phyloP scores from a whole-genome alignment of 2,797 vertebrate genomes.

The Limosa lapponica region DNA sequence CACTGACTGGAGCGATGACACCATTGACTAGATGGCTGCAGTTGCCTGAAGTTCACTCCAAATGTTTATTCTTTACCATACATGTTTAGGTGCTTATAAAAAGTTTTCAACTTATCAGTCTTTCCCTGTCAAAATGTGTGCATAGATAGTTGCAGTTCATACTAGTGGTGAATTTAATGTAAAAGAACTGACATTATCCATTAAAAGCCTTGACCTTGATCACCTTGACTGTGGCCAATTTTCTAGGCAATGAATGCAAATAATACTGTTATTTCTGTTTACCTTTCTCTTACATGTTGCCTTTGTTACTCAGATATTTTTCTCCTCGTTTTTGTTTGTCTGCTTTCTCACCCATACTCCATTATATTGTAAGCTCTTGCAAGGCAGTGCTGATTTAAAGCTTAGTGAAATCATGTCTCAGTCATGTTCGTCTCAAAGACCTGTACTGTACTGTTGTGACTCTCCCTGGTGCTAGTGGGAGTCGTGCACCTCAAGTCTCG shows the following conservation, averaged over 20 bases:
- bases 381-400: not conserved
- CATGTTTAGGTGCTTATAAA: not conserved
- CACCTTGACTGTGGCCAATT: not conserved
- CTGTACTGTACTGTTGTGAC: not conserved
- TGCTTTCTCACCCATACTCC: not conserved
- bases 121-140: not conserved
- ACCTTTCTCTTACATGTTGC: not conserved
- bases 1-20: not conserved
- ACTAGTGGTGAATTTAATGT: not conserved
- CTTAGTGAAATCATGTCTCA: not conserved
- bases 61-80: not conserved
- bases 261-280: not conserved
- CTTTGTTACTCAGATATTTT: not conserved
- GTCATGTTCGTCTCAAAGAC: not conserved
- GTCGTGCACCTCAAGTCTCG: not conserved
- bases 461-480: not conserved
- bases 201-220: not conserved
- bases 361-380: not conserved
- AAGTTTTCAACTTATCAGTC: not conserved
- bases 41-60: not conserved
- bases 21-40: not conserved
- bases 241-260: not conserved
- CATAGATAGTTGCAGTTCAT: not conserved
- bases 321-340: not conserved
- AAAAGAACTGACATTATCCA: not conserved